These are phyloP conservation scores for Rhea americana DNA, from an alignment of 2,113 vertebrate genomes.

Conservation along the genomic window DNA sequence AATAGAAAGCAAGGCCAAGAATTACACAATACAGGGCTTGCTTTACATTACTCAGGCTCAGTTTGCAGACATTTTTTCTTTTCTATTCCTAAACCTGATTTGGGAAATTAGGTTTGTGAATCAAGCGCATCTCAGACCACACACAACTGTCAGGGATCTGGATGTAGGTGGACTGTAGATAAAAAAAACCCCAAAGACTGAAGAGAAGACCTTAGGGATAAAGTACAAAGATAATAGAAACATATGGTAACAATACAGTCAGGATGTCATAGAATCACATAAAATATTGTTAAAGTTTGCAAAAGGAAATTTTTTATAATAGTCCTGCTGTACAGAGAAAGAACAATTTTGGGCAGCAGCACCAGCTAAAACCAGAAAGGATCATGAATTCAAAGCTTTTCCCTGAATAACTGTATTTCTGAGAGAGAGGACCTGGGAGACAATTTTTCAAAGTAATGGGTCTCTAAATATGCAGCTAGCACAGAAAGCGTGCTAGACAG, in stretches of 20 bases:
- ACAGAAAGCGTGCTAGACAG: not conserved
- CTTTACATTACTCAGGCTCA: not conserved
- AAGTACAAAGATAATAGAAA: not conserved
- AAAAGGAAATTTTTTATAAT: not conserved
- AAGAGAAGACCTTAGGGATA: not conserved
- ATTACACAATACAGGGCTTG: not conserved
- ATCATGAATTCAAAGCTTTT: not conserved
- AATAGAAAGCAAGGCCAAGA: not conserved
- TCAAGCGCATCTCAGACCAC: not conserved
- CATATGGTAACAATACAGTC: fast-evolving
- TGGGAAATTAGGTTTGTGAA: not conserved
- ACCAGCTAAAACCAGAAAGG: not conserved
- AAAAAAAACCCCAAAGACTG: not conserved
- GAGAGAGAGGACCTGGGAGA: not conserved
- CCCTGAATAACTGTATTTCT: not conserved
- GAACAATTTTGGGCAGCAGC: not conserved
- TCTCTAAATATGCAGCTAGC: not conserved
- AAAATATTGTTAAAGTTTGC: not conserved
- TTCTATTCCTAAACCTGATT: not conserved
- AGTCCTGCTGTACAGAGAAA: not conserved
- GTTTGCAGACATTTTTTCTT: not conserved
- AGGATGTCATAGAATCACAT: not conserved
- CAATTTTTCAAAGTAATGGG: not conserved
- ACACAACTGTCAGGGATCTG: not conserved
- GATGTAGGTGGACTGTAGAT: not conserved